Evolutionary conservation across 2,888 invertebrate genomes (phyloP).

Genomic region (Eulithis testata): DNA sequence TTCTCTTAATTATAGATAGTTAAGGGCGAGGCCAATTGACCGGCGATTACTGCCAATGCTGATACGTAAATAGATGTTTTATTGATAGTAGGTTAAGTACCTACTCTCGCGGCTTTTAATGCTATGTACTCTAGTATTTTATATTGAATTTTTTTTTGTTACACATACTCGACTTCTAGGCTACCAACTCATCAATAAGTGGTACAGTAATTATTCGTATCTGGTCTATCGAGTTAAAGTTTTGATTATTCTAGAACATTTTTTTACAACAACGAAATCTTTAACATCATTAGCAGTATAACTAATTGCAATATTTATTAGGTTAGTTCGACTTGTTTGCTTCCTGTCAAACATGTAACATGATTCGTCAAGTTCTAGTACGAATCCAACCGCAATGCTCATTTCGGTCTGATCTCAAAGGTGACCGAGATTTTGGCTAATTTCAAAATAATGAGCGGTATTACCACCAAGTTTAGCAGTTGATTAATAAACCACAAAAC

Average conservation of each 20-base stretch:
- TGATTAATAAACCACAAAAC: slow-evolving; percentile 46
- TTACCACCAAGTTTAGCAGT: slow-evolving; percentile 34
- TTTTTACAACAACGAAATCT: too few relatives aligned
- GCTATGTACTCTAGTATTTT: background rate
- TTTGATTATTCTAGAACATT: too few relatives aligned
- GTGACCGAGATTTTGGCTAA: slow-evolving; percentile 40
- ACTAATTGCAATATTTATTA: slow-evolving; percentile 8
- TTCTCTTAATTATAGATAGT: slow-evolving; percentile 22
- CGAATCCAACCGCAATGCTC: slow-evolving; percentile 15
- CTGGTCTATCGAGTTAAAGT: too few relatives aligned
- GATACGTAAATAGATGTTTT: slow-evolving; percentile 23
- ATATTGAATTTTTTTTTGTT: background rate
- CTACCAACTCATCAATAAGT: too few relatives aligned
- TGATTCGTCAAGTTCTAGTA: slow-evolving; percentile 14
- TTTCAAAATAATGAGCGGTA: slow-evolving; percentile 33
- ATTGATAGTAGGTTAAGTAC: background rate
- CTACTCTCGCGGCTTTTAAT: background rate
- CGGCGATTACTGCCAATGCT: slow-evolving; percentile 30
- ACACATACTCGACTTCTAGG: too few relatives aligned
- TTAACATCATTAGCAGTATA: background rate
- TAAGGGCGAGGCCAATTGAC: slow-evolving; percentile 33
- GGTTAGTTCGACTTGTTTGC: slow-evolving; percentile 2
- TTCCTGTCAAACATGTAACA: slow-evolving; percentile 25
- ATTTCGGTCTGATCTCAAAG: slow-evolving; percentile 28
- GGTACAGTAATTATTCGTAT: too few relatives aligned